Percentiles rank a stretch among this genome's conserved stretches.
phyloP scores from a whole-genome alignment of 2,888 invertebrate genomes.

The Plebejus argus region DNA sequence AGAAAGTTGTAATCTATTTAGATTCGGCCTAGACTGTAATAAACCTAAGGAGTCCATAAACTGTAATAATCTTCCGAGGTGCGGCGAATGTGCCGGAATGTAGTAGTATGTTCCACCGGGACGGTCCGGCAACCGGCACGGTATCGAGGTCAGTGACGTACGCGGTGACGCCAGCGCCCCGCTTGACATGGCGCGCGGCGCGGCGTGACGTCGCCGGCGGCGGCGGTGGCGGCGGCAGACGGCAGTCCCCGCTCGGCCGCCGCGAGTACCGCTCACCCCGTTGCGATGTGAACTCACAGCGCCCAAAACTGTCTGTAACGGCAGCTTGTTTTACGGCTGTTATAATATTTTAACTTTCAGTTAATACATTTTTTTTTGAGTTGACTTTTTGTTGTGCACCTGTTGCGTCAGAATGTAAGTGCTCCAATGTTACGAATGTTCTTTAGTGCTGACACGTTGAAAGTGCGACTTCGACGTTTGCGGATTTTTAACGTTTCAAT shows the following conservation, averaged over 20 bases:
- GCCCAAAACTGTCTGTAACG: constrained; percentile 72
- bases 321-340: constrained; percentile 70
- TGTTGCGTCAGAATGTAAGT: constrained; percentile 67
- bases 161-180: constrained; percentile 65
- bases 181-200: constrained; percentile 46
- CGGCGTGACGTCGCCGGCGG: constrained; percentile 41
- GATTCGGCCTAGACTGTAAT: not conserved
- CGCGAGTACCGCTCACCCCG: constrained; percentile 76
- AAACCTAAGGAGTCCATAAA: not conserved
- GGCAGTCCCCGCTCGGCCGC: constrained; percentile 75
- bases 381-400: constrained; percentile 51
- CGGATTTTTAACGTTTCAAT: constrained; percentile 53
- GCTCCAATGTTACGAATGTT: constrained; percentile 63
- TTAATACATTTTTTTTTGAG: constrained; percentile 65
- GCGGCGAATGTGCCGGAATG: constrained; percentile 40
- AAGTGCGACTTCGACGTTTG: constrained; percentile 38
- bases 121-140: constrained; percentile 29
- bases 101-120: constrained; percentile 38
- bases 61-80: not conserved
- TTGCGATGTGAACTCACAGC: constrained; percentile 78
- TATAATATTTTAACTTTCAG: constrained; percentile 60
- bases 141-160: constrained; percentile 38
- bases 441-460: constrained; percentile 58
- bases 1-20: no score
- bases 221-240: constrained; percentile 39